phyloP scores from a whole-genome alignment of 2,888 invertebrate species.

The Cryptocheilus praepositus region DNA sequence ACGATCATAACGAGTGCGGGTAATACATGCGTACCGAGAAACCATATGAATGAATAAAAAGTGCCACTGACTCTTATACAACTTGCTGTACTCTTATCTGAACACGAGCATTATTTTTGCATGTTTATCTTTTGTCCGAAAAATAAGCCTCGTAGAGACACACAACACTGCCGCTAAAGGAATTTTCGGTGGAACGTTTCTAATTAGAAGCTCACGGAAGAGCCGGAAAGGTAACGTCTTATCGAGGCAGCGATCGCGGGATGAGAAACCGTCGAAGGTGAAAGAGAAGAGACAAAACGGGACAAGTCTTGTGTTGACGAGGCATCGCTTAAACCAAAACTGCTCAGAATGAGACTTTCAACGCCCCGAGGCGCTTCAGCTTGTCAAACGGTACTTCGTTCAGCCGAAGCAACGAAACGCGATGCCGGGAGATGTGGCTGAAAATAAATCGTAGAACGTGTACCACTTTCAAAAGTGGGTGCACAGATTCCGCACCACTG shows the following conservation, averaged over 20 bases:
- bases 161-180: too few species aligned
- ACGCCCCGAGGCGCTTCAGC: constrained; percentile 38
- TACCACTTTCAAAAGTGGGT: not conserved
- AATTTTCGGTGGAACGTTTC: too few species aligned
- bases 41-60: too few species aligned
- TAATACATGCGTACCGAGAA: too few species aligned
- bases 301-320: not conserved
- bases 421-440: not conserved
- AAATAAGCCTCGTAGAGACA: too few species aligned
- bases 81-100: too few species aligned
- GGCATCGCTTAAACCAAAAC: constrained; percentile 21
- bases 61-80: too few species aligned
- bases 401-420: constrained; percentile 9
- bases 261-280: not conserved
- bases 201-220: not conserved
- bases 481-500: not conserved
- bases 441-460: constrained; percentile 17
- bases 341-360: constrained; percentile 17
- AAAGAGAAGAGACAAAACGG: not conserved
- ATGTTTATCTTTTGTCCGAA: too few species aligned
- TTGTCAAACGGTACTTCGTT: constrained; percentile 56
- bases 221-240: constrained; percentile 3
- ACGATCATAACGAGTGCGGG: too few species aligned
- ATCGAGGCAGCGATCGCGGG: not conserved
- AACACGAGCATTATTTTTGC: too few species aligned